Base-by-base conservation (phyloP, 2,797 vertebrate species). In the Falco novaeseelandiae region DNA sequence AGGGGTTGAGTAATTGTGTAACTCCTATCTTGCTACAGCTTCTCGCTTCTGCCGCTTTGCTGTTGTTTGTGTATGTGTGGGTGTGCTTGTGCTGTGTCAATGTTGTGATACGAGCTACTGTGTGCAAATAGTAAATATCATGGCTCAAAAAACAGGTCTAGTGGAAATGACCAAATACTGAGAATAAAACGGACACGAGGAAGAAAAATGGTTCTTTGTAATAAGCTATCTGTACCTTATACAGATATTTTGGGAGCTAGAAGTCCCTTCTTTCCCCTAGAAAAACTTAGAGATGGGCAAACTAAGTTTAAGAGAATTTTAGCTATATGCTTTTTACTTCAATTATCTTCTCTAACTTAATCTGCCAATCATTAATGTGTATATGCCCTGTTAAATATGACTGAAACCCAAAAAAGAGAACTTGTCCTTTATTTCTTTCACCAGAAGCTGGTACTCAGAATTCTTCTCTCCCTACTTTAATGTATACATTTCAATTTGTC, bases 1-100 rank as follows among this genome's bases (percentile, higher is more conserved):
- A 1, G 86, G 40, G 81, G 36, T 62, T 89, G 61, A 59, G 25
- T 55, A 34, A 46, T 51, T 77, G 22, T 72, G 34, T 72, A 25
- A 65, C 40, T 91, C 40, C 54, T 90, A 29, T 58, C 52, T 87
- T 76, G 83, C 91, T 95, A 10, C 61, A 78, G 84, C 95, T 95
- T 91, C 87, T 96, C 0, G 87, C 96, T 96, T 90, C 90, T 90
- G 89, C 92, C 92, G 85, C 77, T 93, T 93, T 92, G 91, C 74
- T 89, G 48, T 11, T 78, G 46, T 79, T 46, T 67, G 3, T 83
- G 61, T 59, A 2, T 4, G 22, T 26, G 71, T 85, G 72, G 34
- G 83, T 87, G 73, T 73, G 86, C 86, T 80, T 57, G 72, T 88
- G 69, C 79, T 55, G 22, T 80, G 77, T 71, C 66, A 66, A 0